phyloP scores from a whole-genome alignment of 92 coral and sea anemone species.

The Chrysogorgia sp. region DNA sequence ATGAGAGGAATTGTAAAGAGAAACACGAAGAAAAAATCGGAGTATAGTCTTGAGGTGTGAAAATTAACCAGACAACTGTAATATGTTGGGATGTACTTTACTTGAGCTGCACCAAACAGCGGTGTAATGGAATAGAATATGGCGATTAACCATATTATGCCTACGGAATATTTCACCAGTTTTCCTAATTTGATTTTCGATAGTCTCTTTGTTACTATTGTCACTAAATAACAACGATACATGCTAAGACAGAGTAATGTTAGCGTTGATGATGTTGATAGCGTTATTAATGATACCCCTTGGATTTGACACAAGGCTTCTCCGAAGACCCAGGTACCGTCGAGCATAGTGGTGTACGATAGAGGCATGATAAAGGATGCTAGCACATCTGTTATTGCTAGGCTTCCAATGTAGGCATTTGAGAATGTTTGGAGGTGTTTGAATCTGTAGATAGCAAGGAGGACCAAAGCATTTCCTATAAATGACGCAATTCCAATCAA shows the following conservation, averaged over 20 bases:
- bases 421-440: conserved; percentile 67
- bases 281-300: conserved; percentile 59
- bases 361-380: conserved; percentile 70
- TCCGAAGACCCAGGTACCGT: conserved; percentile 64
- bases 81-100: conserved; percentile 50
- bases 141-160: conserved; percentile 62
- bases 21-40: conserved; percentile 50
- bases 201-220: conserved; percentile 58
- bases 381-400: conserved; percentile 72
- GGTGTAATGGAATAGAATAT: conserved; percentile 59
- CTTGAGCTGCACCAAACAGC: conserved; percentile 66
- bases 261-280: conserved; percentile 67
- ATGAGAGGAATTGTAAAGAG: conserved; percentile 70
- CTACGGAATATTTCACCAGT: conserved; percentile 53
- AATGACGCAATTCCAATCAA: conserved; percentile 68
- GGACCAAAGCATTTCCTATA: conserved; percentile 64
- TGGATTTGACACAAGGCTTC: conserved; percentile 56
- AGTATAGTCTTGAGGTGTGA: conserved; percentile 53
- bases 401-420: conserved; percentile 68
- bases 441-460: conserved; percentile 64
- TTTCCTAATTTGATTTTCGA: conserved; percentile 54
- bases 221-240: conserved; percentile 63
- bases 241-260: conserved; percentile 68
- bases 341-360: conserved; percentile 53
- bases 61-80: conserved; percentile 69